These are phyloP conservation scores for Eupithecia abbreviata DNA, from an alignment of 2,888 invertebrate species.

Conservation along the genomic window DNA sequence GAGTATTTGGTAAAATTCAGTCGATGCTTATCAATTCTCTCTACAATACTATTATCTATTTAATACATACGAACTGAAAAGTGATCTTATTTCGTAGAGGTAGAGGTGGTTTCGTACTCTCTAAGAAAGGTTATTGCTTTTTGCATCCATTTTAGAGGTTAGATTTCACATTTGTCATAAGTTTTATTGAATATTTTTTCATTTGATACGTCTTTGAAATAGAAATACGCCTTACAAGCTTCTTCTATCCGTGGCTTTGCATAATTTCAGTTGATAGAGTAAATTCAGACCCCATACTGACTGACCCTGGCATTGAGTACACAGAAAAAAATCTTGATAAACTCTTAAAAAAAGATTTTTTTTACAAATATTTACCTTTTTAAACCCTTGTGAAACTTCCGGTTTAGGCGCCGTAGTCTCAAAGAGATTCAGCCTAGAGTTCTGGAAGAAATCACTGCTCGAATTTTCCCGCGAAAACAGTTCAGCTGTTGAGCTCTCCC, in stretches of 20 bases:
- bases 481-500: conserved; percentile 74
- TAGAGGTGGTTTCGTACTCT: background rate
- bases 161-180: background rate
- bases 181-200: too few relatives aligned
- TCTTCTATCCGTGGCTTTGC: background rate
- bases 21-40: background rate
- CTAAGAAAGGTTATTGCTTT: background rate
- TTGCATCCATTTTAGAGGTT: background rate
- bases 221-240: background rate
- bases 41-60: too few relatives aligned
- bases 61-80: too few relatives aligned
- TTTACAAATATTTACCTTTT: conserved; percentile 57
- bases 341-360: background rate
- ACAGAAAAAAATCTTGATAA: background rate
- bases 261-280: background rate
- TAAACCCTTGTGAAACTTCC: conserved; percentile 60
- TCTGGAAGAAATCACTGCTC: conserved; percentile 75
- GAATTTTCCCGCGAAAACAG: conserved; percentile 75
- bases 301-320: background rate
- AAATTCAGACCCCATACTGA: background rate
- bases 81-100: background rate
- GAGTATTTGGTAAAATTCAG: background rate
- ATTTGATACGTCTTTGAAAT: background rate
- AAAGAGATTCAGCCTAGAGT: conserved; percentile 74
- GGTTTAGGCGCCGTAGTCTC: conserved; percentile 72